A percentile compares a stretch with the other conserved stretches of the same genome.
phyloP scores from a whole-genome alignment of 2,888 invertebrate genomes.

The Sthenelais limicola region DNA sequence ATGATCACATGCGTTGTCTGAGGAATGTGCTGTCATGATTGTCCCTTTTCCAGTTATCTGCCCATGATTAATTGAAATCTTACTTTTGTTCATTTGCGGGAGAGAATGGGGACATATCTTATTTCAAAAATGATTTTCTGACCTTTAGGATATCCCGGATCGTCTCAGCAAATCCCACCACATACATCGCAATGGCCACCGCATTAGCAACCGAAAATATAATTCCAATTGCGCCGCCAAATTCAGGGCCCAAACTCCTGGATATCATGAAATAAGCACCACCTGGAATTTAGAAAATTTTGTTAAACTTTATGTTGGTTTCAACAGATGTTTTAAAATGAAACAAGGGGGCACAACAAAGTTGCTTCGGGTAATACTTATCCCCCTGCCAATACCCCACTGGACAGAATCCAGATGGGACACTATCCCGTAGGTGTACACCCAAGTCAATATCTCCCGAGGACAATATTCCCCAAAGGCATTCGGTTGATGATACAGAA shows the following conservation, averaged over 20 bases:
- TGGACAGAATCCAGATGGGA: too few relatives aligned
- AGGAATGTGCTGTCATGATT: too few relatives aligned
- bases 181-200: conserved; percentile 96
- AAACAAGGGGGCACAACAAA: neutral
- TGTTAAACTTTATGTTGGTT: neutral
- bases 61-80: too few relatives aligned
- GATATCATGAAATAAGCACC: conserved; percentile 99
- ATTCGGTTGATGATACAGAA: too few relatives aligned
- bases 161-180: conserved; percentile 97
- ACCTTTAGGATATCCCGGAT: conserved; percentile 74
- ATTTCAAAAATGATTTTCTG: conserved; percentile 35
- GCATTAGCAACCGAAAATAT: conserved; percentile 98
- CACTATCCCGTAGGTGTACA: neutral
- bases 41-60: too few relatives aligned
- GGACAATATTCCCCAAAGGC: too few relatives aligned
- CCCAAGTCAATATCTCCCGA: neutral
- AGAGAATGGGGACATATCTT: neutral
- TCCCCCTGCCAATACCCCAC: too few relatives aligned
- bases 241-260: conserved; percentile 94
- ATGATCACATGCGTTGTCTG: too few relatives aligned
- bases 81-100: neutral
- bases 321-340: too few relatives aligned
- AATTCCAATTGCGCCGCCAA: conserved; percentile 96
- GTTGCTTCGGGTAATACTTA: neutral
- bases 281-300: conserved; percentile 75